A percentile compares a stretch with the other conserved stretches of the same genome.
phyloP scores from a whole-genome alignment of 2,888 invertebrate genomes.

The Idaea aversata region DNA sequence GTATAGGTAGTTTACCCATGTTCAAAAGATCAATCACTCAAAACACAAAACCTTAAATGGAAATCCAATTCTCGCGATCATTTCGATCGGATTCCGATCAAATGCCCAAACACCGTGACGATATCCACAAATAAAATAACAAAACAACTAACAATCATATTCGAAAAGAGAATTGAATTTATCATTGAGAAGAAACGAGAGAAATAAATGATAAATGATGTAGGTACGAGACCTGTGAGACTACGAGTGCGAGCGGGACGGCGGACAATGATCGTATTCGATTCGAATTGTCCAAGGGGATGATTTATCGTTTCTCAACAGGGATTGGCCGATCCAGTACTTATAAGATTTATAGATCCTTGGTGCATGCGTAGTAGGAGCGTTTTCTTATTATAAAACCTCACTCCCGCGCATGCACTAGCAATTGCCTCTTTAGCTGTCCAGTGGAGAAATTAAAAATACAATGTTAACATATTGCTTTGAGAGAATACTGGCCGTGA shows the following conservation, averaged over 20 bases:
- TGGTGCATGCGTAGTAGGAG: conserved; percentile 78
- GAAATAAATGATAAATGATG: conserved; percentile 77
- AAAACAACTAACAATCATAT: conserved; percentile 79
- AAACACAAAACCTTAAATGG: conserved; percentile 69
- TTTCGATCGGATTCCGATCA: conserved; percentile 75
- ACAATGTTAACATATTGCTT: conserved; percentile 74
- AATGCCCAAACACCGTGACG: conserved; percentile 76
- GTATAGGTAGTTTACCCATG: conserved; percentile 25
- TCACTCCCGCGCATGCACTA: conserved; percentile 74
- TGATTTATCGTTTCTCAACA: conserved; percentile 80
- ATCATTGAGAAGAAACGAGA: conserved; percentile 77
- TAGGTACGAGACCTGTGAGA: conserved; percentile 44
- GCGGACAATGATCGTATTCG: conserved; percentile 44
- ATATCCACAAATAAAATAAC: conserved; percentile 74
- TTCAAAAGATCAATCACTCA: conserved; percentile 66
- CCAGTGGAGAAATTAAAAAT: conserved; percentile 70
- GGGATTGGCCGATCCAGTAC: conserved; percentile 79
- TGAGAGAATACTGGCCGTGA: conserved; percentile 43
- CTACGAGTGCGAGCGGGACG: conserved; percentile 62
- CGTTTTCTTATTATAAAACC: conserved; percentile 78
- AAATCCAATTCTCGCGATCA: conserved; percentile 78
- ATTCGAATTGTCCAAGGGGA: conserved; percentile 70
- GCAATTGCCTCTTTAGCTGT: conserved; percentile 70
- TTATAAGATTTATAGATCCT: conserved; percentile 77
- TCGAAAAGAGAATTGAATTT: conserved; percentile 79